These are phyloP conservation scores for Aphis craccivora DNA, from an alignment of 1,140 invertebrate genomes.

Conservation along the genomic window DNA sequence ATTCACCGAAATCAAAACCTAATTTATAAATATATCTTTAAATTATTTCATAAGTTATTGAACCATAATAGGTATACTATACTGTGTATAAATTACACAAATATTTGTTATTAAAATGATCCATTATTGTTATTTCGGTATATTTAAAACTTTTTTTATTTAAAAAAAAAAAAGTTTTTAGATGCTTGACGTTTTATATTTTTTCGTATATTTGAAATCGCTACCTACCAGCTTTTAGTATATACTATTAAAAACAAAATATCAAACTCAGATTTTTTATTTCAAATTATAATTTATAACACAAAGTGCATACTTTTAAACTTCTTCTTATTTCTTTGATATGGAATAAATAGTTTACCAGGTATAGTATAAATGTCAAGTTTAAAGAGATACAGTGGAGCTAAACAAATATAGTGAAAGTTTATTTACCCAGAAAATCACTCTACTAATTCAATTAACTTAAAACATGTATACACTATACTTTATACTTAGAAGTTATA, in stretches of 20 bases:
- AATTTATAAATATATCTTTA: neutral
- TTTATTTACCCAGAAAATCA: neutral
- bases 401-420: neutral
- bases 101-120: constrained; percentile 10
- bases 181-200: neutral
- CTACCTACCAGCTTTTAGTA: neutral
- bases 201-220: neutral
- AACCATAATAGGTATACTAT: neutral
- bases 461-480: neutral
- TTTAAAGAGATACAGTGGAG: neutral
- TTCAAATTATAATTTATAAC: neutral
- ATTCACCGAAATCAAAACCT: neutral
- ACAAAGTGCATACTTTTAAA: neutral
- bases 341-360: neutral
- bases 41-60: neutral
- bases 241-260: neutral
- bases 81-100: neutral
- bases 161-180: neutral
- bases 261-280: neutral
- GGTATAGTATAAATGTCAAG: neutral
- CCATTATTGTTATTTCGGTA: neutral
- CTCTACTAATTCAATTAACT: neutral
- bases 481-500: neutral
- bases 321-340: neutral
- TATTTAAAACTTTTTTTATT: neutral